Percentiles rank a stretch among this genome's conserved stretches.
Conservation (phyloP, 2,113 vertebrate species). For the Theristicus caerulescens region DNA sequence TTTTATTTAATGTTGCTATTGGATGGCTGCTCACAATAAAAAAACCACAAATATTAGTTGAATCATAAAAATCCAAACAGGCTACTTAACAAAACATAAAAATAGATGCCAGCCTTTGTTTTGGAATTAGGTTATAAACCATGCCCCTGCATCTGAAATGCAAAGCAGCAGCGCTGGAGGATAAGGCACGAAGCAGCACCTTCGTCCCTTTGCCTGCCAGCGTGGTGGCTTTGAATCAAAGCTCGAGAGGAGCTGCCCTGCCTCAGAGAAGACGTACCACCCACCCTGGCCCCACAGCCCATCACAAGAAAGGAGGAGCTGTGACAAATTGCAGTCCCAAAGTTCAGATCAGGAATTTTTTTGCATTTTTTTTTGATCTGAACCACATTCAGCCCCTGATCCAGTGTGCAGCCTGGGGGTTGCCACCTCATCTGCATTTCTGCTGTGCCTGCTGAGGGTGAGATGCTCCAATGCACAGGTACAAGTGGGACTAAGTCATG, state of each 20-base stretch:
- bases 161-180: not conserved
- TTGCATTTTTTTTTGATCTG: rapidly evolving
- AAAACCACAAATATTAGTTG: not conserved
- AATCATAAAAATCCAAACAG: conserved; percentile 34
- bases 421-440: not conserved
- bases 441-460: not conserved
- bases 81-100: conserved; percentile 15
- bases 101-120: not conserved
- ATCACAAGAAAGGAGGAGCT: not conserved
- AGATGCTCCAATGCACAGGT: not conserved
- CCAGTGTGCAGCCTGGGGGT: rapidly evolving
- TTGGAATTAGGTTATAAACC: not conserved
- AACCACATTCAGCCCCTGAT: not conserved
- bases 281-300: rapidly evolving
- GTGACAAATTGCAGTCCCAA: not conserved
- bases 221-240: not conserved
- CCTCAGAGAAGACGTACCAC: not conserved
- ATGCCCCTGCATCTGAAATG: not conserved
- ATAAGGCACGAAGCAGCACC: not conserved
- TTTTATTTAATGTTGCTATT: conserved; percentile 5
- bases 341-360: not conserved
- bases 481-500: not conserved
- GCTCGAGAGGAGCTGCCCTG: not conserved
- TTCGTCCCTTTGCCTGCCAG: not conserved
- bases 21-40: not conserved